phyloP scores from a whole-genome alignment of 2,888 invertebrate species.

The Petrophora chlorosata region DNA sequence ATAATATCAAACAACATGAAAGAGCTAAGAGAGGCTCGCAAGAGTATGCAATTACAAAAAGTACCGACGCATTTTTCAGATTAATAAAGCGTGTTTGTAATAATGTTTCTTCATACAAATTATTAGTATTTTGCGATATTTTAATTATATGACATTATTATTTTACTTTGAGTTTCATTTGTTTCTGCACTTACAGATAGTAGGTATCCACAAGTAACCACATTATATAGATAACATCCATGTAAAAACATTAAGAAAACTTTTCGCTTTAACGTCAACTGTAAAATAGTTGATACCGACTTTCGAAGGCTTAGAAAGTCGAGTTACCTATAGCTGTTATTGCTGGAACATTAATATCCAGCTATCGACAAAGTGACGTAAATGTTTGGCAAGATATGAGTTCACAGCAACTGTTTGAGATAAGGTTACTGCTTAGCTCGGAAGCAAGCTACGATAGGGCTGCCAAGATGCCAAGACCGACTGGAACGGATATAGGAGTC shows the following conservation, averaged over 20 bases:
- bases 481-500: no score
- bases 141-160: no score
- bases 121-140: not conserved
- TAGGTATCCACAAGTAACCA: no score
- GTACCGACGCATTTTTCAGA: constrained; percentile 1
- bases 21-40: constrained; percentile 57
- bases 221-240: no score
- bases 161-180: no score
- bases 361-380: constrained; percentile 17
- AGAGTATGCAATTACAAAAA: constrained; percentile 44
- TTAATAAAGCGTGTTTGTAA: not conserved
- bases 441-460: not conserved
- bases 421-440: not conserved
- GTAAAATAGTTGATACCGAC: no score
- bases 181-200: no score
- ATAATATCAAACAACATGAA: constrained; percentile 49
- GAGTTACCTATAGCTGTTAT: not conserved
- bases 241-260: no score
- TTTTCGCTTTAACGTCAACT: no score
- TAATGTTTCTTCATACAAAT: not conserved
- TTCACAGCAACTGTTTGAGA: not conserved
- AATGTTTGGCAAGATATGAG: constrained; percentile 6
- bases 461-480: no score
- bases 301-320: no score
- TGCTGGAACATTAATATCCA: constrained; percentile 32